Evolutionary conservation across 1,140 invertebrate species (phyloP), one percentile per base, ranked within the genome.

Genomic region (Bombus confusus): DNA sequence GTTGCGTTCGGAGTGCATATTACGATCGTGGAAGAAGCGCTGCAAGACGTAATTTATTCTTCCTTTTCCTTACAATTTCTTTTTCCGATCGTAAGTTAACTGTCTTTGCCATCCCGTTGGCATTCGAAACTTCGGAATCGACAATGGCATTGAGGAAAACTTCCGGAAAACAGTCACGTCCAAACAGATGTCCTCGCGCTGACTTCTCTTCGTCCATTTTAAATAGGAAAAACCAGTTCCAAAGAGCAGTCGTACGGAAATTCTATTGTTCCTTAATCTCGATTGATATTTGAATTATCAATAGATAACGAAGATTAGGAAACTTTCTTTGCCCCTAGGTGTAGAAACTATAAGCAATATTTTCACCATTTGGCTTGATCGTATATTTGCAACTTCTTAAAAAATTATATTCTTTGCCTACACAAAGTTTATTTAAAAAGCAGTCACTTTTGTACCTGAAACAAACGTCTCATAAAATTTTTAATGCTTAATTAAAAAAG

Each of bases 91-190:
- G 15, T 12, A 28, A 12, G 39, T 69, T 66, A 59, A 68, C 47
- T 47, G 74, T 85, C 52, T 47, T 71, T 78, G 75, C 59, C 68
- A 66, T 41, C 25, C 31, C 57, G 64, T 47, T 79, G 59, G 28
- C 85, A 83, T 80, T 88, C 87, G 81, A 85, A 71, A 85, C 87
- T 87, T 72, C 57, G 66, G 52, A 87, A 80, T 64, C 52, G 87
- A 68, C 83, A 28, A 37, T 64, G 88, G 87, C 88, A 86, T 83
- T 86, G 87, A 89, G 88, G 71, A 71, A 74, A 82, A 82, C 86
- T 89, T 89, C 87, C 87, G 87, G 78, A 47, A 85, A 62, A 59
- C 78, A 79, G 75, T 88, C 82, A 89, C 78, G 86, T 88, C 59
- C 59, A 31, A 59, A 34, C 78, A 39, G 31, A n/a, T 39, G 87